Evolutionary conservation across 1,140 invertebrate species (phyloP), one percentile per base, ranked within the genome.

Genomic region (Vanessa tameamea): DNA sequence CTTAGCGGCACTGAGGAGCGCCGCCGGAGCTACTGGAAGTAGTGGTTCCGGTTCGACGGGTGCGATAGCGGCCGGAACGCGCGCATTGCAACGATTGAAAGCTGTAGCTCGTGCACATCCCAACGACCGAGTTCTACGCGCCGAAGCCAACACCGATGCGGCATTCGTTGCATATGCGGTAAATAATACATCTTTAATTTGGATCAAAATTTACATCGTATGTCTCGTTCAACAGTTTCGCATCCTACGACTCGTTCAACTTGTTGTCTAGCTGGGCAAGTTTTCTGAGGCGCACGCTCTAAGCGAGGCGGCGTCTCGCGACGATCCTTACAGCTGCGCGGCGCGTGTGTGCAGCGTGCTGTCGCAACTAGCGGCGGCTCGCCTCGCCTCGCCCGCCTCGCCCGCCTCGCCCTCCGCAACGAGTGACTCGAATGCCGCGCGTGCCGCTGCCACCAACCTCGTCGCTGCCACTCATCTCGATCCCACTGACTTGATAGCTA

Each of bases 101-200:
- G 87, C 91, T 12, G 87, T 90, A 43, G 84, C 87, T 5, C 70
- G 86, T 16, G 85, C 86, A 9, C 82, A 87, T 59, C 85, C 82
- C 50, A 83, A 82, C 50, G 89, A 87, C 67, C 76, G 85, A 1
- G 87, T 88, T 55, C 76, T 87, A 26, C 79, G 83, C 9, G 90
- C 85, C n/a, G 90, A 88, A 59, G 92, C 91, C 0, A 88, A 89
- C 59, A 83, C 90, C 43, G 90, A 93, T 73, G 88, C 91, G 11
- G 91, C 92, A 3, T 93, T 93, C 71, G 84, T 93, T 0, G 89
- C 91, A 43, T 91, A 92, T 57, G 90, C 89, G 75, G 92, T 92
- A 76, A 70, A 12, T 61, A 15, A 8, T 13, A 5, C 9, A 43
- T 43, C 37, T 3, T 9, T 5, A 43, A 43, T 0, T 1, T 31